Base-by-base conservation (phyloP, 2,888 invertebrate genomes). In the Troilus luridus region DNA sequence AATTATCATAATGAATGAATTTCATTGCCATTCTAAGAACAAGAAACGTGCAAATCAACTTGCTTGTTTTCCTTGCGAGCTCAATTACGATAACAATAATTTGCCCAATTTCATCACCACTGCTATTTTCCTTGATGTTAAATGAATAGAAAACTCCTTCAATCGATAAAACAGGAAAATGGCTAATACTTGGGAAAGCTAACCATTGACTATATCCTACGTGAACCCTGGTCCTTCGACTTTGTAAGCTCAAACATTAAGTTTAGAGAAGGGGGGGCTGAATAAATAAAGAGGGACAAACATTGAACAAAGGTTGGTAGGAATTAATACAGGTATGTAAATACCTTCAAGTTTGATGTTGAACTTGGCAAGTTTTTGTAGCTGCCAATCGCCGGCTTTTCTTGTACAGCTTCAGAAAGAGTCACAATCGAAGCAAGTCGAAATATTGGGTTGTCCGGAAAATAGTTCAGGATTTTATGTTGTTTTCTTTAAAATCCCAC, bases 301-400 rank as follows among this genome's bases (percentile, higher is more conserved):
- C 72, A 72, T 72, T 72, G 7, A 72, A 27, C 27, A 14, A 41
- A 72, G 72, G 67, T 67, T 0, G 67, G 72, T 17, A 27, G 27
- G 72, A 72, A 72, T 72, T 72, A 72, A 72, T 72, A 27, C 72
- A 72, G 27, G 27, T 72, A 72, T 72, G 72, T 72, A 72, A 72
- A 72, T 72, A 72, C 27, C 72, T 27, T 27, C 72, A 17, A 72
- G 72, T 27, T 72, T 27, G 27, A 17, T 72, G 27, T 72, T 72
- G 72, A 14, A 27, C 27, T 72, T 72, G 27, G 17, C 1, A 72
- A 72, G 27, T 72, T 72, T 72, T 72, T 72, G 72, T 72, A 72
- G 7, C 72, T 17, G 17, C 11, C 67, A 27, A 27, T 12, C 14
- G 0, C 2, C 5, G 24, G 24, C n/a, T 67, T 24, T 67, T 11